Evolutionary conservation across 2,113 vertebrate species (phyloP).

Genomic region (Camelus dromedarius): DNA sequence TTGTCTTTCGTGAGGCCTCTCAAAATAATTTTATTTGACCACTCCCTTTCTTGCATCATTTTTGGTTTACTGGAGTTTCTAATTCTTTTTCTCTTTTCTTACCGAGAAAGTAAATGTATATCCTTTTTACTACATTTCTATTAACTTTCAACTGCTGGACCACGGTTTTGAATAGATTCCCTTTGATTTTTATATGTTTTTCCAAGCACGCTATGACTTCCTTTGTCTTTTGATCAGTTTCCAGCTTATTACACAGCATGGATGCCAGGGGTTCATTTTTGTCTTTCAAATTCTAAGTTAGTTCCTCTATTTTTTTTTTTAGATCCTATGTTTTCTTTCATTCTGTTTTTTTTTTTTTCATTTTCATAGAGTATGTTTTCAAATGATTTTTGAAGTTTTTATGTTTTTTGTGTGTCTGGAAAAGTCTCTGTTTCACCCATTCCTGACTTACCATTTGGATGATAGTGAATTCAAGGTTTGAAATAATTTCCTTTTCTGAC

Average conservation of each 20-base stretch:
- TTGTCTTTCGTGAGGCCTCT: neutral
- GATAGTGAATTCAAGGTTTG: neutral
- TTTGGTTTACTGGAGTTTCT: neutral
- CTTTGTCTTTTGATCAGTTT: neutral
- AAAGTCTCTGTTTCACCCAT: neutral
- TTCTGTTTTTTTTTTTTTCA: neutral
- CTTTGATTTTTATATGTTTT: neutral
- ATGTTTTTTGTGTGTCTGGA: neutral
- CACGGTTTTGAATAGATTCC: neutral
- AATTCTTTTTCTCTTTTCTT: neutral
- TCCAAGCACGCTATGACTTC: neutral
- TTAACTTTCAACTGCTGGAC: neutral
- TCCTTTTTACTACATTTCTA: neutral
- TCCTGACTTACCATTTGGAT: neutral
- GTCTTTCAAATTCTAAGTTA: neutral
- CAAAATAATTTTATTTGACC: neutral
- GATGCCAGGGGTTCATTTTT: neutral
- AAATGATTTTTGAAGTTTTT: neutral
- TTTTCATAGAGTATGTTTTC: neutral
- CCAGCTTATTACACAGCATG: neutral
- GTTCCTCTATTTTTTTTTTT: neutral
- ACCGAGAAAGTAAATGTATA: neutral
- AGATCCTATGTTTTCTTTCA: conserved; percentile 3
- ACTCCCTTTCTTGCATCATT: neutral
- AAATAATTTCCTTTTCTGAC: neutral